Conservation (phyloP, 2,888 invertebrate species). For the Torymus texanus region DNA sequence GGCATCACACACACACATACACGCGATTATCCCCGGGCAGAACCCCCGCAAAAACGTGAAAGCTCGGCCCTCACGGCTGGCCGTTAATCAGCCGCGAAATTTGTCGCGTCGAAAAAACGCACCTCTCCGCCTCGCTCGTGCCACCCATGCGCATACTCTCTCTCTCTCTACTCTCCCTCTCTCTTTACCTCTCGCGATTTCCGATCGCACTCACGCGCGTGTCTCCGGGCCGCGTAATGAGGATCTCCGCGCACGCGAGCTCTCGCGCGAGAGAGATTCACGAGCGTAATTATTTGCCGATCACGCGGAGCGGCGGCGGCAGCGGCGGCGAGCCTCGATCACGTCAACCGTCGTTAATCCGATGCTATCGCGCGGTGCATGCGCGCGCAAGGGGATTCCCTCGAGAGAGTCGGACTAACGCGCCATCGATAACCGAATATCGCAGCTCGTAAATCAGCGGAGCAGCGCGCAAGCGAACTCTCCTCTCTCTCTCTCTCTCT, state of each 20-base stretch:
- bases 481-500: slow-evolving; percentile 19
- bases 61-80: slow-evolving; percentile 15
- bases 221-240: slow-evolving; percentile 20
- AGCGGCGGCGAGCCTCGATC: background rate
- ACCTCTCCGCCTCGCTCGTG: background rate
- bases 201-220: slow-evolving; percentile 7
- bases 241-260: slow-evolving; percentile 25
- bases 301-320: slow-evolving; percentile 11
- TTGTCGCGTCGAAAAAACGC: slow-evolving; percentile 31
- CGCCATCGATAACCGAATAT: slow-evolving; percentile 62
- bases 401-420: slow-evolving; percentile 43
- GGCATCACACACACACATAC: too few relatives aligned
- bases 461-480: background rate
- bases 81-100: slow-evolving; percentile 43
- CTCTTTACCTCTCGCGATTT: background rate
- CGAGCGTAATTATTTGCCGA: slow-evolving; percentile 51
- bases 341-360: slow-evolving; percentile 58
- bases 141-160: background rate
- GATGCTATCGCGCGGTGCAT: slow-evolving; percentile 58
- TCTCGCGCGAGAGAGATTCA: slow-evolving; percentile 29
- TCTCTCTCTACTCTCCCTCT: background rate
- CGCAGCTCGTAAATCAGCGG: slow-evolving; percentile 60
- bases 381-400: too few relatives aligned
- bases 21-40: too few relatives aligned
- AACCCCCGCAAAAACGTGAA: slow-evolving; percentile 11